Percentiles rank a stretch among this genome's conserved stretches.
Evolutionary conservation across 2,888 invertebrate species (phyloP).

Genomic region (Thymelicus lineola): DNA sequence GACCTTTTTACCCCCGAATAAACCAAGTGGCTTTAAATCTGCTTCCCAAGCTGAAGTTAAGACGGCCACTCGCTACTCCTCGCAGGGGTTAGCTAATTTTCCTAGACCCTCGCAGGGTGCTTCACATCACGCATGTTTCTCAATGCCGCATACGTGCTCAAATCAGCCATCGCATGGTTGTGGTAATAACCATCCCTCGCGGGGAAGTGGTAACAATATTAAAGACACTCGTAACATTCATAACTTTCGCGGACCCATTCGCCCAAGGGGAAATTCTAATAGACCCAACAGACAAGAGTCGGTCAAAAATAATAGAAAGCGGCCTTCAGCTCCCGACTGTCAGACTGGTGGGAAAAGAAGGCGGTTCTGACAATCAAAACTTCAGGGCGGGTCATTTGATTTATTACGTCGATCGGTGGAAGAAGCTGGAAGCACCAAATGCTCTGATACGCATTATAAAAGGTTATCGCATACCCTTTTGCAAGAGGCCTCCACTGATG

Average conservation of each 20-base stretch:
- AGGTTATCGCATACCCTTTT: slow-evolving; percentile 37
- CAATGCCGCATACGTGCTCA: neutral
- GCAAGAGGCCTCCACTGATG: slow-evolving; percentile 20
- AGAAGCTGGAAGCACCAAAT: slow-evolving; percentile 22
- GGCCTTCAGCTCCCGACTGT: neutral
- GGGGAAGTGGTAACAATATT: too few species aligned
- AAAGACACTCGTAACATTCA: too few species aligned
- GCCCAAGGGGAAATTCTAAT: too few species aligned
- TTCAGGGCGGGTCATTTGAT: slow-evolving; percentile 20
- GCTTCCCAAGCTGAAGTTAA: slow-evolving; percentile 1
- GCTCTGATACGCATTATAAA: slow-evolving; percentile 18
- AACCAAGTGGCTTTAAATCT: neutral
- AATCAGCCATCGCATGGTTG: too few species aligned
- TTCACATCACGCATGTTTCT: neutral
- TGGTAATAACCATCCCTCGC: too few species aligned
- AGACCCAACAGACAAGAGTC: too few species aligned
- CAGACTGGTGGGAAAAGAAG: slow-evolving; percentile 7
- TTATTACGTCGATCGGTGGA: slow-evolving; percentile 13
- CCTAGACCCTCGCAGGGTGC: neutral
- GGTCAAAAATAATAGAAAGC: neutral
- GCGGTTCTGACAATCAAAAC: neutral
- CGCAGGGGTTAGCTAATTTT: slow-evolving; percentile 7
- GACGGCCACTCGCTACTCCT: neutral
- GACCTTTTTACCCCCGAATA: neutral
- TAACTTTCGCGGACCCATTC: too few species aligned